These are phyloP conservation scores for Drosophila pegasa DNA, from an alignment of 2,888 invertebrate species.

Conservation along the genomic window DNA sequence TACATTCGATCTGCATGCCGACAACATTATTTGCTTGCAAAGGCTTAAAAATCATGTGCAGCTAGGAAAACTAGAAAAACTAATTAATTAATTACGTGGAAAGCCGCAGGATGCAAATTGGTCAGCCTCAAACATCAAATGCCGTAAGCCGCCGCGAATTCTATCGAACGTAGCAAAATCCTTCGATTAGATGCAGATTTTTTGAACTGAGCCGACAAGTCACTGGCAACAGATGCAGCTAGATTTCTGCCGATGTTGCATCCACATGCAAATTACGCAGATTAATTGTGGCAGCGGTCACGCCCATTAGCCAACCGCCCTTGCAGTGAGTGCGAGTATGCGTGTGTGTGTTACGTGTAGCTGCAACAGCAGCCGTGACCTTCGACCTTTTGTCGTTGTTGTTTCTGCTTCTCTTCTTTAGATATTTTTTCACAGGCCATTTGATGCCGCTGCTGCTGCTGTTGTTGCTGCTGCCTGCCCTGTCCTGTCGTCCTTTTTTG, in stretches of 20 bases:
- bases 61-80: not conserved
- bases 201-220: slow-evolving; percentile 47
- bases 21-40: too few species aligned
- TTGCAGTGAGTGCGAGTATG: not conserved
- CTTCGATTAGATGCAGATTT: slow-evolving; percentile 41
- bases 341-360: slow-evolving; percentile 18
- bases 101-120: slow-evolving; percentile 55
- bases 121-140: slow-evolving; percentile 46
- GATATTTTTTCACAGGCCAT: slow-evolving; percentile 66
- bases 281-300: slow-evolving; percentile 70
- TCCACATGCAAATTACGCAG: slow-evolving; percentile 70
- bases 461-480: slow-evolving; percentile 16
- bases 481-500: slow-evolving; percentile 53
- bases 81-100: slow-evolving; percentile 48
- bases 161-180: slow-evolving; percentile 37
- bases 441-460: slow-evolving; percentile 32
- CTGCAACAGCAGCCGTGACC: slow-evolving; percentile 60
- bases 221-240: not conserved
- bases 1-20: too few species aligned
- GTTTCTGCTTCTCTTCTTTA: slow-evolving; percentile 26
- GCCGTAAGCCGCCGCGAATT: slow-evolving; percentile 43
- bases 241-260: slow-evolving; percentile 17
- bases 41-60: not conserved
- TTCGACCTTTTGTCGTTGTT: slow-evolving; percentile 61
- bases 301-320: slow-evolving; percentile 54